A percentile compares a stretch with the other conserved stretches of the same genome.
Evolutionary conservation across 2,113 vertebrate species (phyloP).

Genomic region (Acanthochromis polyacanthus): DNA sequence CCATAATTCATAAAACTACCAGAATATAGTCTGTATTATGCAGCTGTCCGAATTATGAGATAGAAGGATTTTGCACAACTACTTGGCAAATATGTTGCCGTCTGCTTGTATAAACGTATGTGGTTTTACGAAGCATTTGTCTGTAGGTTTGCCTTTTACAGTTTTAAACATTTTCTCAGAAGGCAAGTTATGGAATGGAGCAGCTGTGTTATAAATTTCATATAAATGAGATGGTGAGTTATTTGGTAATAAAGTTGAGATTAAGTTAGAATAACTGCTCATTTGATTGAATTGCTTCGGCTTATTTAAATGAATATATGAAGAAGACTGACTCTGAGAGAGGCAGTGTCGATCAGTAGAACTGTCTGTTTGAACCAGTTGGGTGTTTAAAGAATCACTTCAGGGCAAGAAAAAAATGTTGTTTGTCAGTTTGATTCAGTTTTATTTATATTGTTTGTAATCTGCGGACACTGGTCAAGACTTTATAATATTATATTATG

Average conservation of each 20-base stretch:
- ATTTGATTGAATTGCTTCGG: slow-evolving; percentile 24
- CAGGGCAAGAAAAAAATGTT: background rate
- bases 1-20: slow-evolving; percentile 39
- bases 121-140: slow-evolving; percentile 25
- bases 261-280: slow-evolving; percentile 25
- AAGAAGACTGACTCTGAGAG: background rate
- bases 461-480: too few relatives aligned
- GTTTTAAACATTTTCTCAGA: slow-evolving; percentile 36
- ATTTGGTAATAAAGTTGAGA: slow-evolving; percentile 35
- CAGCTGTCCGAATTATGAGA: slow-evolving; percentile 27
- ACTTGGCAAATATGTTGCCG: slow-evolving; percentile 46
- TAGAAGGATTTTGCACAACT: slow-evolving; percentile 22
- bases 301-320: background rate
- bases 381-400: background rate
- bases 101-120: slow-evolving; percentile 23
- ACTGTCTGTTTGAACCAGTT: background rate
- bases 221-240: slow-evolving; percentile 15
- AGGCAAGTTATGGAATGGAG: slow-evolving; percentile 49
- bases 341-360: background rate
- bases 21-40: slow-evolving; percentile 2
- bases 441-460: too few relatives aligned
- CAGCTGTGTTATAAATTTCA: slow-evolving; percentile 41
- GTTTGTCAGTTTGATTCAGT: too few relatives aligned
- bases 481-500: background rate
- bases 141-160: slow-evolving; percentile 6